phyloP scores from a whole-genome alignment of 2,888 invertebrate species.

The Trichacis sp. region DNA sequence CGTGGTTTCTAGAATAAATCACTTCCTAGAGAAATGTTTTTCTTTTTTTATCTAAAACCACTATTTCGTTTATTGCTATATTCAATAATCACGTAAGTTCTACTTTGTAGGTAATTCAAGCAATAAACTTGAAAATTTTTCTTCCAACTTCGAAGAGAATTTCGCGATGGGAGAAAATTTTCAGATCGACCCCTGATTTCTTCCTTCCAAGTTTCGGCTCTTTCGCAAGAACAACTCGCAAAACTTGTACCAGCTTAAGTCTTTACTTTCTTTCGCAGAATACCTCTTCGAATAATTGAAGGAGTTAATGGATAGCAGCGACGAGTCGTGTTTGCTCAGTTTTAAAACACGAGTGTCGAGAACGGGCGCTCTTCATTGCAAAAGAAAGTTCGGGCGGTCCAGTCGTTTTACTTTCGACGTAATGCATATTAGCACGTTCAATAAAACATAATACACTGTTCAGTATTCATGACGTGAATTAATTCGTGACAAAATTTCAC shows the following conservation, averaged over 20 bases:
- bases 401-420: slow-evolving; percentile 19
- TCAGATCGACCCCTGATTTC: neutral
- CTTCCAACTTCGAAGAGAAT: no score
- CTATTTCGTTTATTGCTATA: no score
- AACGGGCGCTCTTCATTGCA: slow-evolving; percentile 32
- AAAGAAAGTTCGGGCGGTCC: slow-evolving; percentile 27
- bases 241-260: slow-evolving; percentile 30
- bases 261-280: slow-evolving; percentile 43
- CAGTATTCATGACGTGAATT: no score
- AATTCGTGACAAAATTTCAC: no score
- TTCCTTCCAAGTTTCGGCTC: neutral
- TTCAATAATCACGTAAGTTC: no score
- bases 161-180: neutral
- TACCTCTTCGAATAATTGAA: slow-evolving; percentile 47
- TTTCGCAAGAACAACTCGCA: slow-evolving; percentile 11
- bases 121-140: no score
- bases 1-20: no score
- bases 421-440: slow-evolving; percentile 1
- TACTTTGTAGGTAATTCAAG: no score
- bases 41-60: no score
- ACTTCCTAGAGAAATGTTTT: no score
- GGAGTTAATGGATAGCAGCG: slow-evolving; percentile 45
- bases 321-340: slow-evolving; percentile 44
- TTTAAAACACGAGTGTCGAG: slow-evolving; percentile 46
- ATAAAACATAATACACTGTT: no score